phyloP scores from a whole-genome alignment of 1,140 invertebrate species.

The Drosophila nikananu region DNA sequence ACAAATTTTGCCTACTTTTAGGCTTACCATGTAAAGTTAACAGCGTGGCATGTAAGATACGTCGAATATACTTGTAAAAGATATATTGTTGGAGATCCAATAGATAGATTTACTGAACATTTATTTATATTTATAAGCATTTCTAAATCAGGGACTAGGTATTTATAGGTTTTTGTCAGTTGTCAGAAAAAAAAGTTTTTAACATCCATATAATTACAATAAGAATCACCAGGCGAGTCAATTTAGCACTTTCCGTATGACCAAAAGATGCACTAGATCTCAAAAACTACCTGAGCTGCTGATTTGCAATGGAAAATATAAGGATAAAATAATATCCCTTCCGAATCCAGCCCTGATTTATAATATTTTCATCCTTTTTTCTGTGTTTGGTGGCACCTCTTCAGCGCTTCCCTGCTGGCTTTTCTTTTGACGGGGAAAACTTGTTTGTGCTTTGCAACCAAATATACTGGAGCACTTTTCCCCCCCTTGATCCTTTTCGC shows the following conservation, averaged over 20 bases:
- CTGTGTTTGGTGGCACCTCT: background rate
- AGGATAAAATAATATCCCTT: background rate
- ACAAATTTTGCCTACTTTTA: constrained; percentile 12
- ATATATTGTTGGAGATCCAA: background rate
- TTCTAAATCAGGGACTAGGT: background rate
- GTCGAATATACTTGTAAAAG: background rate
- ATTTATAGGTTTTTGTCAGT: background rate
- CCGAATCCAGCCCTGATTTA: constrained; percentile 31
- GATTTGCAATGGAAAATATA: background rate
- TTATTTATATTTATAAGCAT: background rate
- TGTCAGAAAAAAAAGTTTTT: too few relatives aligned
- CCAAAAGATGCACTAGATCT: background rate
- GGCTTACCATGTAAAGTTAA: constrained; percentile 6
- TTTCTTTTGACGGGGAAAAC: constrained; percentile 56
- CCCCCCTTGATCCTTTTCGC: constrained; percentile 16
- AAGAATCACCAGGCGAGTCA: background rate
- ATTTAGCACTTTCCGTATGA: background rate
- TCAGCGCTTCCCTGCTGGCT: constrained; percentile 30
- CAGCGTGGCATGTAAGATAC: background rate
- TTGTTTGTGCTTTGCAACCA: constrained; percentile 72
- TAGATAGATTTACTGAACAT: background rate
- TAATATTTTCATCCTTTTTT: constrained; percentile 27
- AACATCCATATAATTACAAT: background rate
- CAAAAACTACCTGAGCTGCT: background rate
- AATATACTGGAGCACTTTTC: constrained; percentile 53